Percentiles rank a stretch among this genome's conserved stretches.
These are phyloP conservation scores for Drosophila peninsularis DNA, from an alignment of 2,888 invertebrate genomes.

Conservation along the genomic window DNA sequence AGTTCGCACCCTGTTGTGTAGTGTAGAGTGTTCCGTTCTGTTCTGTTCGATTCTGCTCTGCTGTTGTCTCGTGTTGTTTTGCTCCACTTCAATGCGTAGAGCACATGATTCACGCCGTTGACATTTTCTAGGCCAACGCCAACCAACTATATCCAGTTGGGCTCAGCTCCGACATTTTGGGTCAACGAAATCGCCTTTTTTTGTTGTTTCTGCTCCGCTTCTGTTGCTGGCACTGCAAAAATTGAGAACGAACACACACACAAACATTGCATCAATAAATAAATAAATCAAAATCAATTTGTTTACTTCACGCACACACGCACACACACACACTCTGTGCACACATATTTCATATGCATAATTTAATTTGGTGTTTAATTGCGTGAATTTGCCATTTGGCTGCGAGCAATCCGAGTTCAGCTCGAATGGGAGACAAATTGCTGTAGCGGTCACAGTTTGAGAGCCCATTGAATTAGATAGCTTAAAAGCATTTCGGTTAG, in stretches of 20 bases:
- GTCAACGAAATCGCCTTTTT: slow-evolving; percentile 16
- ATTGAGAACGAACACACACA: slow-evolving; percentile 38
- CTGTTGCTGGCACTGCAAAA: slow-evolving; percentile 42
- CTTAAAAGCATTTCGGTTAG: slow-evolving; percentile 26
- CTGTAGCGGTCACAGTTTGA: slow-evolving; percentile 35
- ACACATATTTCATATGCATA: slow-evolving; percentile 66
- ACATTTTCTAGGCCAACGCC: slow-evolving; percentile 61
- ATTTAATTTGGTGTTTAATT: slow-evolving; percentile 78
- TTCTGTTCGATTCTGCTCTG: background rate
- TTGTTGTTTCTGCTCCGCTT: background rate
- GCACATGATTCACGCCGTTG: slow-evolving; percentile 56
- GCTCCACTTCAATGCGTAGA: slow-evolving; percentile 54
- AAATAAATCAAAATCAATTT: slow-evolving; percentile 80
- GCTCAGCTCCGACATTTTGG: slow-evolving; percentile 54
- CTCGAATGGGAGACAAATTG: slow-evolving; percentile 31
- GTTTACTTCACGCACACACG: slow-evolving; percentile 62
- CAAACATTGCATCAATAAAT: slow-evolving; percentile 55
- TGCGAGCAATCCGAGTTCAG: slow-evolving; percentile 44
- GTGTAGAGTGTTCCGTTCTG: slow-evolving; percentile 4
- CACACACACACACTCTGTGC: background rate
- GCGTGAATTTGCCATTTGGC: slow-evolving; percentile 71
- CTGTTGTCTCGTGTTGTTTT: slow-evolving; percentile 9
- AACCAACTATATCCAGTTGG: slow-evolving; percentile 60
- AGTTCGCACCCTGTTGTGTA: slow-evolving; percentile 17
- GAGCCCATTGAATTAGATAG: slow-evolving; percentile 34